Evolutionary conservation across 1,140 invertebrate species (phyloP).

Genomic region (Brachionus rotundiformis): DNA sequence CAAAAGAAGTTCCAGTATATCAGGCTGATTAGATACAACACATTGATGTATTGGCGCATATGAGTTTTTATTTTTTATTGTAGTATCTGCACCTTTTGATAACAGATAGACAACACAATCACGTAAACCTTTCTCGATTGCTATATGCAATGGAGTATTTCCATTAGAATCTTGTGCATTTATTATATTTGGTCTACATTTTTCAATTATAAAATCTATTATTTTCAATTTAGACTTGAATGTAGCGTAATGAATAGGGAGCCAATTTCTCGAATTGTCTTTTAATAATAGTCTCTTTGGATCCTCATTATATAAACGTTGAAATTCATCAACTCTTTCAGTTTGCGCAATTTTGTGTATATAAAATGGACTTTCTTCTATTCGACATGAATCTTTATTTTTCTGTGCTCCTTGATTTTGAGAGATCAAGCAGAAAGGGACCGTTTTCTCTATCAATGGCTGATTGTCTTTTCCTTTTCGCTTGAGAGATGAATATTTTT

Average conservation of each 20-base stretch:
- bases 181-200: conserved; percentile 69
- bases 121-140: conserved; percentile 73
- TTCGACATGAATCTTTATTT: conserved; percentile 16
- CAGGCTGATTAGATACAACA: conserved; percentile 73
- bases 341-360: conserved; percentile 70
- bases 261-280: conserved; percentile 72
- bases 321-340: conserved; percentile 78
- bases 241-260: conserved; percentile 76
- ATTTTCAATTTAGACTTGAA: conserved; percentile 74
- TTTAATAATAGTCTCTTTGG: conserved; percentile 70
- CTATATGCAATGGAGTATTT: conserved; percentile 79
- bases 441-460: neutral
- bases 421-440: neutral
- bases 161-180: conserved; percentile 70
- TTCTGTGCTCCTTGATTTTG: neutral
- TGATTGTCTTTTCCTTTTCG: neutral
- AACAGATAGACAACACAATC: conserved; percentile 74
- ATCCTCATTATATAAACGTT: conserved; percentile 71
- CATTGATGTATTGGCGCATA: conserved; percentile 78
- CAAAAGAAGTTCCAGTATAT: conserved; percentile 67
- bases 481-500: conserved; percentile 3
- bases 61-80: conserved; percentile 74
- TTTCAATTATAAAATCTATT: conserved; percentile 73
- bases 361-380: conserved; percentile 51
- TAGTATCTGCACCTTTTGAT: conserved; percentile 72